A percentile compares a stretch with the other conserved stretches of the same genome.
These are phyloP conservation scores for Apeira syringaria DNA, from an alignment of 2,888 invertebrate genomes.

Conservation along the genomic window DNA sequence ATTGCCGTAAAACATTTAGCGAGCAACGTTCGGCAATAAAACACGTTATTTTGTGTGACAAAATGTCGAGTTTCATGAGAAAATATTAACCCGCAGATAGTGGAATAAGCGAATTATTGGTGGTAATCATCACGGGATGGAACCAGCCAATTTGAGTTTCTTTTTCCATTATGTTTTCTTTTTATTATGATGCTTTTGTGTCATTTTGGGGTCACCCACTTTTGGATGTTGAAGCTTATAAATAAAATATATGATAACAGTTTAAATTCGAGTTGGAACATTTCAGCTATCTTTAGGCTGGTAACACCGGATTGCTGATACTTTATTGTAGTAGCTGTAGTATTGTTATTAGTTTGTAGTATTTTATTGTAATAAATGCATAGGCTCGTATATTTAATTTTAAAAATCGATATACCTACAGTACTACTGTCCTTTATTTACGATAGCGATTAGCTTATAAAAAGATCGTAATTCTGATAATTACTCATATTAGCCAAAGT, in stretches of 20 bases:
- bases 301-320: too few species aligned
- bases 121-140: constrained; percentile 50
- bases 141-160: constrained; percentile 43
- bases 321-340: too few species aligned
- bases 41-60: constrained; percentile 83
- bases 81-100: constrained; percentile 82
- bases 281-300: too few species aligned
- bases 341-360: too few species aligned
- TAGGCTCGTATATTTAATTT: too few species aligned
- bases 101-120: constrained; percentile 78
- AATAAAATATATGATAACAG: constrained; percentile 16
- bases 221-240: constrained; percentile 16
- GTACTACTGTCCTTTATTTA: too few species aligned
- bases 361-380: too few species aligned
- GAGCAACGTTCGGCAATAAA: constrained; percentile 68
- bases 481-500: too few species aligned
- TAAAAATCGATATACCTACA: too few species aligned
- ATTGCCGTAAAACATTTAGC: constrained; percentile 81
- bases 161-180: constrained; percentile 37
- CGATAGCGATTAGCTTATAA: too few species aligned
- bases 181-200: constrained; percentile 35
- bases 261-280: too few species aligned
- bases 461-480: too few species aligned
- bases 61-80: constrained; percentile 81
- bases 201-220: constrained; percentile 24